Conservation (phyloP, 2,888 invertebrate genomes). For the Noctua janthina region DNA sequence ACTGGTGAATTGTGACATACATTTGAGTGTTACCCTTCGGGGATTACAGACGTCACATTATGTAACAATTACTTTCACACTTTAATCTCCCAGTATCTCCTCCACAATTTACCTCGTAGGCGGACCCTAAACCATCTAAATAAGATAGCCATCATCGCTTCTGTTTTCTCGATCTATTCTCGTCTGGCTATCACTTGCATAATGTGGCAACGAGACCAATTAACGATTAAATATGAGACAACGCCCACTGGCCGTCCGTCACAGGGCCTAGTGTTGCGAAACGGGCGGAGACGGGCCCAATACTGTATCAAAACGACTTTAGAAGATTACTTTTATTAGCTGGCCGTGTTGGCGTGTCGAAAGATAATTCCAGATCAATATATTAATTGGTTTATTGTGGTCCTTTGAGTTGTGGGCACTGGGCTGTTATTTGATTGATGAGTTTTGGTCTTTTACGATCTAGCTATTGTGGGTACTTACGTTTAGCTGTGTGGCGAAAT, state of each 20-base stretch:
- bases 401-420: background rate
- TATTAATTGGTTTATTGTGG: slow-evolving; percentile 26
- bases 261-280: slow-evolving; percentile 62
- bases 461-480: background rate
- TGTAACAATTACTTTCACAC: background rate
- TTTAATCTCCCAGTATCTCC: background rate
- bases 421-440: slow-evolving; percentile 21
- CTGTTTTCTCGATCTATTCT: slow-evolving; percentile 60
- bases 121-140: slow-evolving; percentile 36
- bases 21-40: background rate
- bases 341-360: slow-evolving; percentile 7
- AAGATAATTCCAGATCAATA: slow-evolving; percentile 41
- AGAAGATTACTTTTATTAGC: slow-evolving; percentile 56
- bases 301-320: slow-evolving; percentile 50
- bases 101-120: background rate
- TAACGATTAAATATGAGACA: slow-evolving; percentile 79
- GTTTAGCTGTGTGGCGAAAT: background rate
- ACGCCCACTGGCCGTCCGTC: slow-evolving; percentile 62
- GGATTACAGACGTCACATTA: background rate
- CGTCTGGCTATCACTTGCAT: slow-evolving; percentile 71
- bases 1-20: background rate
- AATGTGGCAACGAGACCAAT: slow-evolving; percentile 76
- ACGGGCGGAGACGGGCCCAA: slow-evolving; percentile 44
- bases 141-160: slow-evolving; percentile 46
- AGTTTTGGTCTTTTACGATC: background rate